Conservation (phyloP, 1,140 invertebrate genomes). For the Mycetomoellerius zeteki region DNA sequence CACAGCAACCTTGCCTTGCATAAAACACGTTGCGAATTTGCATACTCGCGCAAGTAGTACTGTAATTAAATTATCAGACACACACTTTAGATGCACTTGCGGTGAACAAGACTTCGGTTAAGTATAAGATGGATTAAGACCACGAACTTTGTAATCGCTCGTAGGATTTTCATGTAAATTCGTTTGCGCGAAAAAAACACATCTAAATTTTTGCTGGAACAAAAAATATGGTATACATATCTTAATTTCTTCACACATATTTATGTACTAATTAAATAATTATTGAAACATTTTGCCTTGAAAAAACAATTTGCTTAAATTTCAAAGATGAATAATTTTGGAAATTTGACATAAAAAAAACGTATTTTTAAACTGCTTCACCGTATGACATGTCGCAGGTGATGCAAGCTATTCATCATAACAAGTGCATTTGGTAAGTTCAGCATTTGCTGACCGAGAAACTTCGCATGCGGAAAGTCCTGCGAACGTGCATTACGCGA, state of each 20-base stretch:
- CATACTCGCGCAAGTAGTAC: conserved; percentile 20
- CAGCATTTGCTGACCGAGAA: neutral
- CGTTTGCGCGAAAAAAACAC: neutral
- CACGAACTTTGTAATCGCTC: conserved; percentile 4
- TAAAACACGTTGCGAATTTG: conserved; percentile 49
- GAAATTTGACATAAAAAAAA: neutral
- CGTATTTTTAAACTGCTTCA: neutral
- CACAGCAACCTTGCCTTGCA: neutral
- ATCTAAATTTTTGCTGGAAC: neutral
- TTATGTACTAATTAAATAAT: neutral
- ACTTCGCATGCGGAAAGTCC: conserved; percentile 5
- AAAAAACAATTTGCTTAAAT: neutral
- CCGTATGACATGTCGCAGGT: neutral
- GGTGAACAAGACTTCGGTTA: conserved; percentile 9
- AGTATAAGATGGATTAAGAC: conserved; percentile 4
- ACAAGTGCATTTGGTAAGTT: conserved; percentile 1
- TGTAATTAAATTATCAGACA: conserved; percentile 34
- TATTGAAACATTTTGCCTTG: neutral
- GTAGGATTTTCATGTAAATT: neutral
- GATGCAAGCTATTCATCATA: neutral
- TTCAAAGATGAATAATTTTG: neutral
- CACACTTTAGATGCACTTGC: neutral
- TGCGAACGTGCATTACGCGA: conserved; percentile 12
- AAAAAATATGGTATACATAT: neutral
- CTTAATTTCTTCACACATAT: neutral